phyloP scores from a whole-genome alignment of 2,797 vertebrate species.

The Artibeus lituratus region DNA sequence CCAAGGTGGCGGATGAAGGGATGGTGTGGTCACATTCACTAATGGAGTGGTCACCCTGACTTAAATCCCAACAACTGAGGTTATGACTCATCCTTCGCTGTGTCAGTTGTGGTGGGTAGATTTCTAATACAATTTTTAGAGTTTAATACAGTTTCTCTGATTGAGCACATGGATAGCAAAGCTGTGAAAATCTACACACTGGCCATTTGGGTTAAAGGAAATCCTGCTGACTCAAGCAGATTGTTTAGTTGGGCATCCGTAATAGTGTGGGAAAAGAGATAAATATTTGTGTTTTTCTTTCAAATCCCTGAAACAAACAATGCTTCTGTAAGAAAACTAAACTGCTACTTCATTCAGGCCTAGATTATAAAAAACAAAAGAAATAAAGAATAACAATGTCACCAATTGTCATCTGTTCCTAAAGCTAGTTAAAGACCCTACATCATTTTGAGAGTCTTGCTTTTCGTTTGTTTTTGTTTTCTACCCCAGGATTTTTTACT shows the following conservation, averaged over 20 bases:
- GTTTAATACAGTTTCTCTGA: not conserved
- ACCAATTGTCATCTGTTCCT: not conserved
- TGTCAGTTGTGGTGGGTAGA: not conserved
- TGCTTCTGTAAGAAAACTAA: not conserved
- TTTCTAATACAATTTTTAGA: not conserved
- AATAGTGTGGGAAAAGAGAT: not conserved
- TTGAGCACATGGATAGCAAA: not conserved
- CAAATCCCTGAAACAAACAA: conserved; percentile 29
- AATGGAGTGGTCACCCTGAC: not conserved
- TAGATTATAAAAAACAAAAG: not conserved
- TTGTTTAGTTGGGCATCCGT: not conserved
- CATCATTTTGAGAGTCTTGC: not conserved
- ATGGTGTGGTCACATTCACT: not conserved
- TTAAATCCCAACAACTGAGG: not conserved
- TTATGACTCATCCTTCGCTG: not conserved
- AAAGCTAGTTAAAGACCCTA: not conserved
- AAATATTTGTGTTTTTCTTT: not conserved
- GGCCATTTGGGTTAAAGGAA: not conserved
- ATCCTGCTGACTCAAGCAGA: not conserved
- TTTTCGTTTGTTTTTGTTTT: not conserved
- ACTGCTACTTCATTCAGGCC: not conserved
- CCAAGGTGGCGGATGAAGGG: not conserved
- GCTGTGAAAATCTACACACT: not conserved
- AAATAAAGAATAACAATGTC: conserved; percentile 13
- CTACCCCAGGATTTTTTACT: fast-evolving